A percentile compares a stretch with the other conserved stretches of the same genome.
These are phyloP conservation scores for Bettongia penicillata DNA, from an alignment of 2,113 vertebrate species.

Conservation along the genomic window DNA sequence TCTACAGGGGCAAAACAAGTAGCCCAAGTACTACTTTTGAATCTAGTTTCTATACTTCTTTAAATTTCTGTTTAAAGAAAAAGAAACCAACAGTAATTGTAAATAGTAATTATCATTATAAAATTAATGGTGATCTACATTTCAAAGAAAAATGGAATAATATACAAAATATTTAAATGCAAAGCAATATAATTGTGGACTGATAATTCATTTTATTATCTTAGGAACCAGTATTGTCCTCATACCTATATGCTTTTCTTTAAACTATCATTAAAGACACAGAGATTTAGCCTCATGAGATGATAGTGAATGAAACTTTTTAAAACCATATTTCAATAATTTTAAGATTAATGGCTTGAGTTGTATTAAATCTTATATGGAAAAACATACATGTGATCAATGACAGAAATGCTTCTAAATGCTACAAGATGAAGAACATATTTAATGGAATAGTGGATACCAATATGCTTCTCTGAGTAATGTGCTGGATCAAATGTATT, in stretches of 20 bases:
- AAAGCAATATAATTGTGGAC: not conserved
- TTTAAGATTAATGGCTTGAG: constrained; percentile 27
- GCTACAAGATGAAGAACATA: constrained; percentile 24
- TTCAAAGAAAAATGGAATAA: not conserved
- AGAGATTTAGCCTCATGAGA: not conserved
- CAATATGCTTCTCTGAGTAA: constrained; percentile 2
- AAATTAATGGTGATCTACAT: not conserved
- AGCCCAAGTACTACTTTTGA: not conserved
- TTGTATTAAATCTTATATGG: not conserved
- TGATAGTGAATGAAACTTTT: not conserved
- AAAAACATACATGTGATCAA: not conserved
- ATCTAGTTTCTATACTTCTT: not conserved
- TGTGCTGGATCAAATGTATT: not conserved
- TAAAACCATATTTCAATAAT: not conserved
- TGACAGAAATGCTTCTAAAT: not conserved
- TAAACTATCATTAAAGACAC: not conserved
- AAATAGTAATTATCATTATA: not conserved
- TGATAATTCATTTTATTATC: not conserved
- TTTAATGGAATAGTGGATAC: constrained; percentile 18
- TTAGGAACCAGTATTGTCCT: not conserved
- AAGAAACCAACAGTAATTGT: not conserved
- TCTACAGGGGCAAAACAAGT: not conserved
- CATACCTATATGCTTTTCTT: not conserved
- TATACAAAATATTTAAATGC: not conserved
- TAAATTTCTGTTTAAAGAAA: not conserved